Percentiles rank a stretch among this genome's conserved stretches.
These are phyloP conservation scores for Hycleus cichorii DNA, from an alignment of 1,140 invertebrate genomes.

Conservation along the genomic window DNA sequence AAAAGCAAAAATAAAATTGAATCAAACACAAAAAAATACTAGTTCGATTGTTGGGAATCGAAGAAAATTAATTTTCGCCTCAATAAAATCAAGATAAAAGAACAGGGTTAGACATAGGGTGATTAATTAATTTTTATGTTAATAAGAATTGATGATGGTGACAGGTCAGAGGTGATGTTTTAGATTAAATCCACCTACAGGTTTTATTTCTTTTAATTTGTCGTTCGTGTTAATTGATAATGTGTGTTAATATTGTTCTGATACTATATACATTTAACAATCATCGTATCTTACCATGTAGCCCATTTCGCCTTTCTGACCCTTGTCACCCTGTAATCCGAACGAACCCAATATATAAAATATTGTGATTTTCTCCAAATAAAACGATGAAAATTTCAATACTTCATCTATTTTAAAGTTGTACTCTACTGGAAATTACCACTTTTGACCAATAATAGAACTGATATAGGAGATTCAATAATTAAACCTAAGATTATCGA, in stretches of 20 bases:
- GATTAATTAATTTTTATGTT: constrained; percentile 8
- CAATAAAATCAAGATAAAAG: not conserved
- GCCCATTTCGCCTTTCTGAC: constrained; percentile 58
- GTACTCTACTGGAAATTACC: too few relatives aligned
- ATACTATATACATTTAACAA: constrained; percentile 8
- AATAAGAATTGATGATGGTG: constrained; percentile 6
- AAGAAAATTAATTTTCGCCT: too few relatives aligned
- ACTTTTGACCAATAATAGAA: too few relatives aligned
- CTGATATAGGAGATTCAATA: too few relatives aligned
- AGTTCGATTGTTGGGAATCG: too few relatives aligned
- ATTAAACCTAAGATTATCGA: too few relatives aligned
- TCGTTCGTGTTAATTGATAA: not conserved
- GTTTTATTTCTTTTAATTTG: not conserved
- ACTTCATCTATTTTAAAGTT: too few relatives aligned
- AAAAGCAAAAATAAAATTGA: too few relatives aligned
- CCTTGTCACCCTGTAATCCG: constrained; percentile 57
- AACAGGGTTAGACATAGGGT: constrained; percentile 27
- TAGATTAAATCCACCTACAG: too few relatives aligned
- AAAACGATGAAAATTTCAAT: not conserved
- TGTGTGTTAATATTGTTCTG: not conserved
- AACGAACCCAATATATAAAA: constrained; percentile 20
- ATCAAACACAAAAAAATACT: too few relatives aligned
- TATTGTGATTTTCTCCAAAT: constrained; percentile 22
- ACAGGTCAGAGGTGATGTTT: constrained; percentile 8
- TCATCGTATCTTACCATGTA: constrained; percentile 53